Evolutionary conservation across 2,888 invertebrate species (phyloP).

Genomic region (Pseudanteris insignis): DNA sequence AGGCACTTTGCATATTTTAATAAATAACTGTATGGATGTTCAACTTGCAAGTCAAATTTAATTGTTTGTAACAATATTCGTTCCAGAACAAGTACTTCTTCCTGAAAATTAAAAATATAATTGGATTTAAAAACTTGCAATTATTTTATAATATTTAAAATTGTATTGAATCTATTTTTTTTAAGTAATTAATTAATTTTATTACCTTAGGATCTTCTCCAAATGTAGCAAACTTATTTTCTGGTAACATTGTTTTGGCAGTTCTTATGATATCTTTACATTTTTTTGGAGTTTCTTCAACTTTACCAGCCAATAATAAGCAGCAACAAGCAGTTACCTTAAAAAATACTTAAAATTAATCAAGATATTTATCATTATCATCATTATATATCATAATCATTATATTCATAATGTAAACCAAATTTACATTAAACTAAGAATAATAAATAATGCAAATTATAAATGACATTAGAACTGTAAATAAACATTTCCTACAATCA

Average conservation of each 20-base stretch:
- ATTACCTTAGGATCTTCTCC: constrained; percentile 92
- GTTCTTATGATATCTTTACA: constrained; percentile 96
- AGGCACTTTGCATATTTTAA: constrained; percentile 93
- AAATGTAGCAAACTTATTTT: constrained; percentile 86
- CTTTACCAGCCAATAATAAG: constrained; percentile 96
- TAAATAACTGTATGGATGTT: constrained; percentile 94
- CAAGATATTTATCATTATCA: too few relatives aligned
- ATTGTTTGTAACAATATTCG: constrained; percentile 96
- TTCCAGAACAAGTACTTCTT: constrained; percentile 91
- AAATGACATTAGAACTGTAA: too few relatives aligned
- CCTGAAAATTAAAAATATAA: too few relatives aligned
- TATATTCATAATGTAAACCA: too few relatives aligned
- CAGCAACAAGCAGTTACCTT: constrained; percentile 96
- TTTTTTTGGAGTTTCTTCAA: constrained; percentile 99
- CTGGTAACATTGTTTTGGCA: constrained; percentile 81
- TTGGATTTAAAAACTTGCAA: too few relatives aligned
- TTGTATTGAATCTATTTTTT: not conserved
- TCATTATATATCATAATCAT: too few relatives aligned
- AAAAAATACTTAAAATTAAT: too few relatives aligned
- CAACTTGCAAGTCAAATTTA: constrained; percentile 97
- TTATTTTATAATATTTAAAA: not conserved
- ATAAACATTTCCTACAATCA: too few relatives aligned
- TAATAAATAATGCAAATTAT: too few relatives aligned
- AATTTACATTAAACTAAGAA: too few relatives aligned
- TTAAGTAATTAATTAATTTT: too few relatives aligned